phyloP scores from a whole-genome alignment of 2,113 vertebrate species.

The Muscicapa adusta region DNA sequence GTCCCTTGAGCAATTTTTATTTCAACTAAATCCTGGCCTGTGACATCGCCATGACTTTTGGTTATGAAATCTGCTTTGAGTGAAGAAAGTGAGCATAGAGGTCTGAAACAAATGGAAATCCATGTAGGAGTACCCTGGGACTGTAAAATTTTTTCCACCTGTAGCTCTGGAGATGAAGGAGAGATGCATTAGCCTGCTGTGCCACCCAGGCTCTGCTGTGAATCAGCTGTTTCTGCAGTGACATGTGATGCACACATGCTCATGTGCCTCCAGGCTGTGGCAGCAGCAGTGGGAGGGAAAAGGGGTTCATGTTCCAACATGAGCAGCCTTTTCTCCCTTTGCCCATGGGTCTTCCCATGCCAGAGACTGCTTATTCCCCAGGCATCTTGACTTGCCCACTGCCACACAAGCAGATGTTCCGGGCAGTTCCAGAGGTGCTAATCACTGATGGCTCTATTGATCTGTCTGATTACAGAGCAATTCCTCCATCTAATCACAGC shows the following conservation, averaged over 20 bases:
- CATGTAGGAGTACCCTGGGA: not conserved
- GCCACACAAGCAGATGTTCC: not conserved
- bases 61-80: not conserved
- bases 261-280: not conserved
- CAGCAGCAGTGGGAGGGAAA: not conserved
- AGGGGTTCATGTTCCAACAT: not conserved
- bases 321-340: not conserved
- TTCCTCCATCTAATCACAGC: not conserved
- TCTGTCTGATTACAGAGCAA: conserved; percentile 5
- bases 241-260: not conserved
- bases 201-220: not conserved
- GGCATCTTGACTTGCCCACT: not conserved
- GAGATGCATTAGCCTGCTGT: not conserved
- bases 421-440: not conserved
- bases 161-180: not conserved
- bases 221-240: not conserved
- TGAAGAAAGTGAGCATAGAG: not conserved
- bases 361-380: not conserved
- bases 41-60: not conserved
- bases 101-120: not conserved
- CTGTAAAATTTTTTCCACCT: not conserved
- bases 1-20: not conserved
- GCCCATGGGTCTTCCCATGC: not conserved
- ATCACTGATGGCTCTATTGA: conserved; percentile 51
- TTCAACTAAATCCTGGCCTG: not conserved